Base-by-base conservation (phyloP, 2,113 vertebrate species). In the Hyperoodon ampullatus region DNA sequence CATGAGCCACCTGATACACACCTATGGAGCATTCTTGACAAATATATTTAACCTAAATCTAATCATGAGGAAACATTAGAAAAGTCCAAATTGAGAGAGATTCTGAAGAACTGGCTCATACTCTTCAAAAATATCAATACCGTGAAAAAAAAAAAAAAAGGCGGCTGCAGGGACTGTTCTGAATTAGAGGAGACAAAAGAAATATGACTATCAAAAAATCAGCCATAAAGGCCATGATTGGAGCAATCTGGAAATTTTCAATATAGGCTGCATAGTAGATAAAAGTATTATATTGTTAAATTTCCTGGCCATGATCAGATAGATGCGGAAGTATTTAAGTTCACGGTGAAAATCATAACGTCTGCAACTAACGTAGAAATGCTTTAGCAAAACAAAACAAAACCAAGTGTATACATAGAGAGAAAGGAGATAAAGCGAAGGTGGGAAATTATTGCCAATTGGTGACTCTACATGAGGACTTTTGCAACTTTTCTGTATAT, bases 31-130 rank as follows among this genome's bases (percentile, higher is more conserved):
- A 68, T 63, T 85, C 44, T 39, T 72, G 24, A 35, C 90, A 91
- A 77, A 91, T 39, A 26, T 26, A 77, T 66, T 85, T 91, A 97
- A 85, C 28, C 47, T 35, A 80, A 93, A 93, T 71, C 33, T 87
- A 75, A 91, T 78, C 58, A 60, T 12, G 18, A 91, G 42, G 33
- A 81, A 92, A 91, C 26, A 89, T 63, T 30, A 60, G 50, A 87
- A 28, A 77, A 72, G 30, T 65, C 26, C 26, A 89, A 72, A 92
- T 1, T 33, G 14, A 60, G 60, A 75, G 61, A 78, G 5, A 86
- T 11, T 72, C 42, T 95, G 9, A 8, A 75, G 28, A 78, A 26
- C 9, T 35, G 39, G 8, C 50, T 70, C 78, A 24, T 33, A 33
- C 63, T 60, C 47, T 24, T 77, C 35, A 63, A 55, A 88, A 93